Percentiles rank a stretch among this genome's conserved stretches.
Evolutionary conservation across 1,140 invertebrate species (phyloP).

Genomic region (Philotrypesis tridentata): DNA sequence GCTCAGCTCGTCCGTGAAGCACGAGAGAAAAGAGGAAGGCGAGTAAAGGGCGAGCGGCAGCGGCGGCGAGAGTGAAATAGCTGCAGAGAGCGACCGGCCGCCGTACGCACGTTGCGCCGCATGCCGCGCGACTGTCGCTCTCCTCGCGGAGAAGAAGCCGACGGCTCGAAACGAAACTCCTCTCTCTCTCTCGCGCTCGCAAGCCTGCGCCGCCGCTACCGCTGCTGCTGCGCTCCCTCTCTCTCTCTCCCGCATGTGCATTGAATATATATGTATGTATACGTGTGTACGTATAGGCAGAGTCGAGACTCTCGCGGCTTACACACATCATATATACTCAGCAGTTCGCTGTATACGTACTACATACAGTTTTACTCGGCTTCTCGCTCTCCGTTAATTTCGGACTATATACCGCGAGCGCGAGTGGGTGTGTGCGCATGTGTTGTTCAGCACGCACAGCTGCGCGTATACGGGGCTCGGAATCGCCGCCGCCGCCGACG

Average conservation of each 20-base stretch:
- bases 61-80: not conserved
- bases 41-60: too few relatives aligned
- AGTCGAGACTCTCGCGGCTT: too few relatives aligned
- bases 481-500: too few relatives aligned
- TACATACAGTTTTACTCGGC: not conserved
- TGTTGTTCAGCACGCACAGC: not conserved
- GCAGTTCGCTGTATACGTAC: too few relatives aligned
- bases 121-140: constrained; percentile 67
- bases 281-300: too few relatives aligned
- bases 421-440: not conserved
- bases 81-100: constrained; percentile 37
- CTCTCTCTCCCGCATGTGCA: constrained; percentile 32
- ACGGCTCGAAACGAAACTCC: constrained; percentile 14
- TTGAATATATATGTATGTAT: too few relatives aligned
- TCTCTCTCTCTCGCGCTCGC: constrained; percentile 47
- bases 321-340: too few relatives aligned
- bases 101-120: constrained; percentile 65
- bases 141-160: constrained; percentile 41
- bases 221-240: constrained; percentile 14
- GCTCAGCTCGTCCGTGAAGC: too few relatives aligned
- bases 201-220: constrained; percentile 1
- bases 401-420: not conserved
- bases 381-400: constrained; percentile 34
- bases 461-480: not conserved
- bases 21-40: too few relatives aligned